Percentiles rank a stretch among this genome's conserved stretches.
Conservation (phyloP, 2,888 invertebrate species). For the Litoditis marina region DNA sequence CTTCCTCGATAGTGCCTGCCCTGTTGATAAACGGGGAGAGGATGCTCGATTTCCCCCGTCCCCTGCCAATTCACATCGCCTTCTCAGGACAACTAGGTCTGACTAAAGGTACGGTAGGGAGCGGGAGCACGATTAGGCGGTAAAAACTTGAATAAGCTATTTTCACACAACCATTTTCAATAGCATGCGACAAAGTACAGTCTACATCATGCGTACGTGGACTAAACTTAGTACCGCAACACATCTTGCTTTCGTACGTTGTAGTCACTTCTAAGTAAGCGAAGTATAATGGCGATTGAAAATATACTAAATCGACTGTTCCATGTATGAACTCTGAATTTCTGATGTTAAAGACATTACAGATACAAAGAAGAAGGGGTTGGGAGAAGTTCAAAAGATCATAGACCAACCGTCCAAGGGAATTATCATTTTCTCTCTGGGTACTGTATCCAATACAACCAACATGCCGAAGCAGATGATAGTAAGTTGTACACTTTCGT, state of each 20-base stretch:
- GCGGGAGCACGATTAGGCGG: constrained; percentile 7
- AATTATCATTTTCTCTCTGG: constrained; percentile 47
- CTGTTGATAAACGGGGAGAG: constrained; percentile 57
- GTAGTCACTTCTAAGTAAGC: no score
- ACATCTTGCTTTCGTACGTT: no score
- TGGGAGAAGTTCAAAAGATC: constrained; percentile 21
- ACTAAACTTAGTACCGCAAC: no score
- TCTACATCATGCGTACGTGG: no score
- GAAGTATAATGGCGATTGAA: no score
- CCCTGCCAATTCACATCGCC: constrained; percentile 51
- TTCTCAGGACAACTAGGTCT: constrained; percentile 54
- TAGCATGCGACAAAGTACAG: no score
- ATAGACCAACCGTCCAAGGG: constrained; percentile 30
- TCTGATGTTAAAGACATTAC: no score
- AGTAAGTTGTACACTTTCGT: constrained; percentile 16
- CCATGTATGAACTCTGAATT: no score
- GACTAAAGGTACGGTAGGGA: constrained; percentile 11
- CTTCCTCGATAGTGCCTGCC: constrained; percentile 42
- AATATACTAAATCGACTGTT: no score
- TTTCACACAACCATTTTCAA: no score
- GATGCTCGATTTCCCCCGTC: constrained; percentile 60
- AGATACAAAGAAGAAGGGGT: constrained; percentile 4
- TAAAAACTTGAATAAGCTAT: constrained; percentile 15
- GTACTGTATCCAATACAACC: constrained; percentile 60
- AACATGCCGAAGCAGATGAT: constrained; percentile 59